Evolutionary conservation across 2,888 invertebrate genomes (phyloP).

Genomic region (Pyrochroa serraticornis): DNA sequence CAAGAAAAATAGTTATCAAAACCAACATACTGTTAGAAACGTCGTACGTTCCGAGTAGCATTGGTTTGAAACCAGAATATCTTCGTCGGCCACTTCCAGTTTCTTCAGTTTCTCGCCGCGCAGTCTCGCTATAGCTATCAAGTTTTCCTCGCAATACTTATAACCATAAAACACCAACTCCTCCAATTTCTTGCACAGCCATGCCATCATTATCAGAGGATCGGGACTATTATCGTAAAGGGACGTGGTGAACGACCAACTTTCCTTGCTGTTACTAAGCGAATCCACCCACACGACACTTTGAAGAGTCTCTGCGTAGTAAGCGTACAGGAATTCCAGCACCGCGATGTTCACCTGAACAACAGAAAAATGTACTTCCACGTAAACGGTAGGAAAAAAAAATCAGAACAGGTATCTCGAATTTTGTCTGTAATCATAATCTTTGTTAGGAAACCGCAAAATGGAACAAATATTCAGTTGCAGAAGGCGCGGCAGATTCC

Average conservation of each 20-base stretch:
- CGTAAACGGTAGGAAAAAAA: constrained; percentile 1
- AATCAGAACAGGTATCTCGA: not conserved
- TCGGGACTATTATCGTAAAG: constrained; percentile 57
- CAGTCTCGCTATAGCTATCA: constrained; percentile 69
- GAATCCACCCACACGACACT: constrained; percentile 70
- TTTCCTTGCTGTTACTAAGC: constrained; percentile 43
- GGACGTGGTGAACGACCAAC: constrained; percentile 40
- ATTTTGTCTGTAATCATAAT: too few species aligned
- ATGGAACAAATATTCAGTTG: too few species aligned
- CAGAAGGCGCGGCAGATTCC: too few species aligned
- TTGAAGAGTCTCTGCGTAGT: constrained; percentile 61
- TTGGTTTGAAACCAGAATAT: constrained; percentile 51
- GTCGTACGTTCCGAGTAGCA: not conserved
- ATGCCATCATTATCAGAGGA: constrained; percentile 70
- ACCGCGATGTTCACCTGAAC: constrained; percentile 62
- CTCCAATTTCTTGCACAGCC: constrained; percentile 66
- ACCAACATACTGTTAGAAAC: not conserved
- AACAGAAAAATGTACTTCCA: constrained; percentile 20
- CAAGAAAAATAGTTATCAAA: too few species aligned
- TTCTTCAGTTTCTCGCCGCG: constrained; percentile 62
- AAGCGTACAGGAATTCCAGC: constrained; percentile 62
- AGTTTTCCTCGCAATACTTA: constrained; percentile 66
- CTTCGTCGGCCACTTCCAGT: constrained; percentile 64
- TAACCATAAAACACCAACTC: constrained; percentile 65
- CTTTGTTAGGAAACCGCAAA: too few species aligned